A percentile compares a stretch with the other conserved stretches of the same genome.
Evolutionary conservation across 2,113 vertebrate genomes (phyloP).

Genomic region (Mastomys natalensis): DNA sequence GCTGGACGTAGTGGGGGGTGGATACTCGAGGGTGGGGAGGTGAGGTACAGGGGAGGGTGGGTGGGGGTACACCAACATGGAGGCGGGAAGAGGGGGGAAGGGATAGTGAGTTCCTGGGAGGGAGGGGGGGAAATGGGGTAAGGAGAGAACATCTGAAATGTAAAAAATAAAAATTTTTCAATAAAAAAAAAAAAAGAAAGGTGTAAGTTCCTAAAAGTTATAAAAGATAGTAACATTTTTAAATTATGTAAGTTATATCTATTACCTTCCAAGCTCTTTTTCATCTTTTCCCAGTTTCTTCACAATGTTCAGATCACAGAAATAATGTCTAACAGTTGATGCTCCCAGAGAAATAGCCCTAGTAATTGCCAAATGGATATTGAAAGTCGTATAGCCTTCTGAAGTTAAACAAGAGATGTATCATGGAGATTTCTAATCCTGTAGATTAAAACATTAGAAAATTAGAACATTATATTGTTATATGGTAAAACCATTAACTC

Average conservation of each 20-base stretch:
- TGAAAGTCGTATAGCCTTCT: not conserved
- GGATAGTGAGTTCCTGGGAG: too few species aligned
- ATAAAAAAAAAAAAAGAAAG: too few species aligned
- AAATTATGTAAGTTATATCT: not conserved
- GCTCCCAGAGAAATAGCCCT: not conserved
- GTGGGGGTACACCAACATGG: too few species aligned
- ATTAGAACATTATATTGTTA: not conserved
- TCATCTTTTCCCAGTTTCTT: not conserved
- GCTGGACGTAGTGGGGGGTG: too few species aligned
- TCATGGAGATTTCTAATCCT: not conserved
- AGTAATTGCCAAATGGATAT: not conserved
- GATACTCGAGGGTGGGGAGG: too few species aligned
- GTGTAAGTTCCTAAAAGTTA: too few species aligned
- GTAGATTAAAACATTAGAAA: not conserved
- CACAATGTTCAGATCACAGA: not conserved
- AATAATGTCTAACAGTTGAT: not conserved
- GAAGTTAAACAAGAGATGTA: not conserved
- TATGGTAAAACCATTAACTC: not conserved
- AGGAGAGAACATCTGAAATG: too few species aligned
- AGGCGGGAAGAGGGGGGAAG: too few species aligned
- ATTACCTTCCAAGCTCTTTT: not conserved
- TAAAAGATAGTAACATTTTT: too few species aligned
- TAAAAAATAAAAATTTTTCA: too few species aligned
- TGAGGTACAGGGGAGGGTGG: too few species aligned
- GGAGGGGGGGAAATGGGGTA: too few species aligned